Evolutionary conservation across 2,888 invertebrate genomes (phyloP).

Genomic region (Luperina testacea): DNA sequence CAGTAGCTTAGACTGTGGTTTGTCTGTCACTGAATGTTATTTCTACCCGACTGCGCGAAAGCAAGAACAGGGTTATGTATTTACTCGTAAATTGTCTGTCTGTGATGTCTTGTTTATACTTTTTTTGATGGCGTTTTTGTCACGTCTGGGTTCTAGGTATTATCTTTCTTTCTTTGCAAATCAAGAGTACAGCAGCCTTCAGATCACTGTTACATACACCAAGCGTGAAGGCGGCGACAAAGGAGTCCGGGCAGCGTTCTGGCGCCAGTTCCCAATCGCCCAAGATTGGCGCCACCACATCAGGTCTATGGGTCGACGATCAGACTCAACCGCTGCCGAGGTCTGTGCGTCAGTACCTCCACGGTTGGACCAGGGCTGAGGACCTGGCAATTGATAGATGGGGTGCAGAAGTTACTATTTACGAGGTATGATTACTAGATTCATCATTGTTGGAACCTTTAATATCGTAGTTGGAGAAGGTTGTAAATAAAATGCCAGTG

Average conservation of each 20-base stretch:
- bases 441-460: background rate
- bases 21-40: background rate
- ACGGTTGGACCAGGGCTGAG: slow-evolving; percentile 84
- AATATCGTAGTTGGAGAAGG: too few species aligned
- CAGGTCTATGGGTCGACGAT: slow-evolving; percentile 78
- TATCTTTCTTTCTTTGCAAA: background rate
- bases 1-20: too few species aligned
- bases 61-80: too few species aligned
- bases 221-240: slow-evolving; percentile 47
- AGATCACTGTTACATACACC: slow-evolving; percentile 59
- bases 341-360: slow-evolving; percentile 80
- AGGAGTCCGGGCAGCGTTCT: slow-evolving; percentile 66
- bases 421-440: slow-evolving; percentile 75
- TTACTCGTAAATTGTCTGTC: background rate
- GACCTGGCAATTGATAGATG: slow-evolving; percentile 79
- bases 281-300: accelerated
- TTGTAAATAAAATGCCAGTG: too few species aligned
- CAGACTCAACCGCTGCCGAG: slow-evolving; percentile 85
- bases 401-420: slow-evolving; percentile 80
- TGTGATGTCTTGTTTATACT: too few species aligned
- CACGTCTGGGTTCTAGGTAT: background rate
- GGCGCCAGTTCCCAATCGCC: background rate
- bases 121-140: background rate
- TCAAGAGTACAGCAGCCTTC: slow-evolving; percentile 76
- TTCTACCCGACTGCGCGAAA: background rate